These are phyloP conservation scores for Yoshiicerus persimilis DNA, from an alignment of 1,140 invertebrate species.

Conservation along the genomic window DNA sequence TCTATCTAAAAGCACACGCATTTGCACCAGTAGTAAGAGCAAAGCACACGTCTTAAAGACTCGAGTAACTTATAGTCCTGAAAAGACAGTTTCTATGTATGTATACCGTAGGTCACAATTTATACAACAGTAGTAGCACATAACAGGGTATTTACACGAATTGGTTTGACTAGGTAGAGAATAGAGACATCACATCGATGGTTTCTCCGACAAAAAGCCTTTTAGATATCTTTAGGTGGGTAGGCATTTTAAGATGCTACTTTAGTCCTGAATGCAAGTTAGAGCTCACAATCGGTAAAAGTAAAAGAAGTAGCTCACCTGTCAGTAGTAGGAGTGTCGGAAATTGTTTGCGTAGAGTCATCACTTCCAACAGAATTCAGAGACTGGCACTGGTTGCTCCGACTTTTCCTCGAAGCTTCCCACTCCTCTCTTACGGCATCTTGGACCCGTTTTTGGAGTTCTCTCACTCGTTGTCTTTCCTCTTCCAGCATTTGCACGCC, in stretches of 20 bases:
- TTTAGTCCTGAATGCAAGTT: background rate
- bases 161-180: too few relatives aligned
- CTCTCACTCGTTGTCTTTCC: constrained; percentile 80
- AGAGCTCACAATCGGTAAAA: background rate
- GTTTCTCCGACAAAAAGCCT: background rate
- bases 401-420: constrained; percentile 64
- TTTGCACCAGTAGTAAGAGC: background rate
- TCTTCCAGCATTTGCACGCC: constrained; percentile 88
- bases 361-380: constrained; percentile 70
- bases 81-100: background rate
- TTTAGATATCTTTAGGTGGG: background rate
- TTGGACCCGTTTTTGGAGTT: constrained; percentile 80
- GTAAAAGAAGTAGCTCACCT: constrained; percentile 57
- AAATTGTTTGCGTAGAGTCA: constrained; percentile 64
- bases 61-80: background rate
- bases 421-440: constrained; percentile 83
- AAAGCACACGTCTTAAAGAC: background rate
- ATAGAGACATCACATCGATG: background rate
- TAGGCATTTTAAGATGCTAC: background rate
- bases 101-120: background rate
- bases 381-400: constrained; percentile 68
- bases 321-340: constrained; percentile 63
- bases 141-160: background rate
- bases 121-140: background rate
- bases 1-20: background rate